Evolutionary conservation across 2,113 vertebrate species (phyloP), one percentile per base, ranked within the genome.

Genomic region (Catharus fuscescens): DNA sequence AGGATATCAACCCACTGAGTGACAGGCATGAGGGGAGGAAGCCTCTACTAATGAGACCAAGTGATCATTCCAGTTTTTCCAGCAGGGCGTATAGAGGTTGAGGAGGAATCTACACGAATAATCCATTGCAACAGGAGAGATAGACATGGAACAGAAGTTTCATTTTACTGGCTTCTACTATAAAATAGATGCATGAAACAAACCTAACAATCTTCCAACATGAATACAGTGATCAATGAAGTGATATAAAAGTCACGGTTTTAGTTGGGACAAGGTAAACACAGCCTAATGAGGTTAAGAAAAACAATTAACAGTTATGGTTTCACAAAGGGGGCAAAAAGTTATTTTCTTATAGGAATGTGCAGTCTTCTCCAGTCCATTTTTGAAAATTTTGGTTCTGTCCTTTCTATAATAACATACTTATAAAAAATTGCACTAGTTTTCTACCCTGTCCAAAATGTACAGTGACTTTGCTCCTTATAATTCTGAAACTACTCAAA

Each of bases 81-180:
- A 52, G 14, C 7, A 20, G 3, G 5, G 7, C 7, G 25, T 14
- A 59, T 40, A 64, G 38, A 24, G 8, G 29, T 21, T 62, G 10
- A 83, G 10, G 18, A 80, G 12, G 18, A 57, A 5, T 53, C 23
- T 61, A 29, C 1, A 2, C 20, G 60, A 71, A 28, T 29, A 59
- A 31, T n/a, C 76, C 0, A 0, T 60, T 81, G 13, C 24, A 78
- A n/a, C 4, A 52, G 31, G 16, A 62, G 13, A 48, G 1, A 16
- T 38, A 44, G 47, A 73, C 24, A 52, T 26, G 4, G 4, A 7
- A 7, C 5, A 80, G 16, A 26, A 19, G 20, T 32, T 60, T 69
- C 8, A 53, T 61, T 77, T 60, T 56, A 31, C 4, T 34, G 44
- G 2, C 5, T 56, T 14, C 18, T 36, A 11, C 23, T 45, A 40